Evolutionary conservation across 2,113 vertebrate genomes (phyloP).

Genomic region (Crotalus viridis): DNA sequence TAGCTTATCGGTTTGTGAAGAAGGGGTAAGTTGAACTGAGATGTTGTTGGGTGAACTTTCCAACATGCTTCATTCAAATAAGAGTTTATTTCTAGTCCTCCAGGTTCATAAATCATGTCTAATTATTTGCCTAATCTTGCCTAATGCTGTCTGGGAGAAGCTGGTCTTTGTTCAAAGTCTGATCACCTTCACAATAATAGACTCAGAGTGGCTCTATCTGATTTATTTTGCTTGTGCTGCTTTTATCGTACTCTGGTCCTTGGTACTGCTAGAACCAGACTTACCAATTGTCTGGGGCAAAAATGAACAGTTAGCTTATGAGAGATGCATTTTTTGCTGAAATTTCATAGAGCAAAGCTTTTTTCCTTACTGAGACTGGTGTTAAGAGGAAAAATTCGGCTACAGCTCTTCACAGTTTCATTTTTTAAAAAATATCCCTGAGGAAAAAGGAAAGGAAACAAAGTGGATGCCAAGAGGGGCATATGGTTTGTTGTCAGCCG

Average conservation of each 20-base stretch:
- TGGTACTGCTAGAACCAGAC: neutral
- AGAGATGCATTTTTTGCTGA: neutral
- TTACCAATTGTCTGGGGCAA: neutral
- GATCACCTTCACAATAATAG: neutral
- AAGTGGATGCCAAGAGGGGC: neutral
- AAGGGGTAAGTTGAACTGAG: constrained; percentile 83
- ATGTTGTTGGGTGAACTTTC: neutral
- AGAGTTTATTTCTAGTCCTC: neutral
- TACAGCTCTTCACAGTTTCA: neutral
- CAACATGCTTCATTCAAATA: neutral
- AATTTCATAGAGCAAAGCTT: neutral
- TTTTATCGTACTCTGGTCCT: neutral
- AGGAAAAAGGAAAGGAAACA: neutral
- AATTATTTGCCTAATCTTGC: neutral
- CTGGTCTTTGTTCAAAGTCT: neutral
- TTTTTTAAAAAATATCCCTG: neutral
- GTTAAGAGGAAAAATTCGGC: neutral
- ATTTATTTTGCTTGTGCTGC: neutral
- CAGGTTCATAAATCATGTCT: neutral
- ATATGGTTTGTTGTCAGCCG: neutral
- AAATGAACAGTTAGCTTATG: neutral
- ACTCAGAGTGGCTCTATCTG: neutral
- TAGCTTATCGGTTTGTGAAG: constrained; percentile 93
- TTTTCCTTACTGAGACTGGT: neutral
- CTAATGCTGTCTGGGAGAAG: neutral